Percentiles rank a stretch among this genome's conserved stretches.
phyloP scores from a whole-genome alignment of 2,113 vertebrate genomes.

The Entomyzon cyanotis region DNA sequence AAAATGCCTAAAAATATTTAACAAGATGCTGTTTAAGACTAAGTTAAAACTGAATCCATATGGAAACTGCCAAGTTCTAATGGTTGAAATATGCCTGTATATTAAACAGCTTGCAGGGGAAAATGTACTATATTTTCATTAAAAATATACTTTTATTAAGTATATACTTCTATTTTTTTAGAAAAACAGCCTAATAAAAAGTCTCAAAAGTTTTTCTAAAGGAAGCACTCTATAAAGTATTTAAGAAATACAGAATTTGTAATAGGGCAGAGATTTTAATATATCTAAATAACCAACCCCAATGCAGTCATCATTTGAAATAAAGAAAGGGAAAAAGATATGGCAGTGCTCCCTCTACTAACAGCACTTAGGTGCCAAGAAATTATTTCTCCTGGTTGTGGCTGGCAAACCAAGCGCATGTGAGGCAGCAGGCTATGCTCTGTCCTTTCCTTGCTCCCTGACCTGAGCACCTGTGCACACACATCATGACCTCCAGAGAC shows the following conservation, averaged over 20 bases:
- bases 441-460: neutral
- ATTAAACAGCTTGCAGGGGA: neutral
- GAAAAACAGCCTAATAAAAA: neutral
- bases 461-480: neutral
- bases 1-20: constrained; percentile 25
- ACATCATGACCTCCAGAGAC: neutral
- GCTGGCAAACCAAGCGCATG: fast-evolving
- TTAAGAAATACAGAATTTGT: neutral
- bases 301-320: neutral
- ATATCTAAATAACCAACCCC: neutral
- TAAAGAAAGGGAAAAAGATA: neutral
- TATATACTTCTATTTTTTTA: neutral
- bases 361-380: neutral
- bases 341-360: neutral
- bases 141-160: neutral
- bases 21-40: neutral
- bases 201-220: neutral
- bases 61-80: constrained; percentile 9
- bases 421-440: neutral
- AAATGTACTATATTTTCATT: neutral
- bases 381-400: neutral
- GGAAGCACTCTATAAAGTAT: neutral
- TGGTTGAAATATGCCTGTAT: neutral
- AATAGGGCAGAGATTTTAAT: neutral
- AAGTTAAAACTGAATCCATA: constrained; percentile 11